A percentile compares a stretch with the other conserved stretches of the same genome.
These are phyloP conservation scores for Tanytarsus gracilentus DNA, from an alignment of 2,888 invertebrate genomes.

Conservation along the genomic window DNA sequence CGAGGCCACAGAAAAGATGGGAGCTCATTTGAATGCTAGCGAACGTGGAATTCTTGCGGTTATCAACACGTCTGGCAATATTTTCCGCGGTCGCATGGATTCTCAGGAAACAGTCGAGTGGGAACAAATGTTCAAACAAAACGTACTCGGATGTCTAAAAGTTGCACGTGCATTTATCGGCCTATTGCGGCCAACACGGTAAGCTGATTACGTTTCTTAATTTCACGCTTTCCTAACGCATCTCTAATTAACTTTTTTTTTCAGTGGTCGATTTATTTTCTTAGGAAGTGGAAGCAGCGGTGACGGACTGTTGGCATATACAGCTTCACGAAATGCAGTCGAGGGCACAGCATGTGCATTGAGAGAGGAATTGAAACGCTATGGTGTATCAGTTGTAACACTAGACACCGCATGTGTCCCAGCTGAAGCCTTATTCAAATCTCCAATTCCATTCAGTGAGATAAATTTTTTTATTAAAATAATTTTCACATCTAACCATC, in stretches of 20 bases:
- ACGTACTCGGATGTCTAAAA: constrained; percentile 62
- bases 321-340: constrained; percentile 62
- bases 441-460: constrained; percentile 49
- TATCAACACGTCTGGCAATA: constrained; percentile 71
- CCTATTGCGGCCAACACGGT: constrained; percentile 51
- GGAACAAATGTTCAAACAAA: constrained; percentile 59
- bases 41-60: constrained; percentile 78
- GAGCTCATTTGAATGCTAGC: constrained; percentile 71
- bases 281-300: constrained; percentile 47
- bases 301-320: constrained; percentile 49
- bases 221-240: neutral
- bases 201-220: neutral
- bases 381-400: constrained; percentile 64
- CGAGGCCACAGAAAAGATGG: constrained; percentile 67
- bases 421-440: constrained; percentile 55
- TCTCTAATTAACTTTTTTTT: constrained; percentile 12
- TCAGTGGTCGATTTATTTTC: constrained; percentile 57
- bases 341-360: constrained; percentile 71
- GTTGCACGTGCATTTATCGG: constrained; percentile 68
- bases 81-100: constrained; percentile 60
- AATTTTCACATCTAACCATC: neutral
- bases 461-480: constrained; percentile 31
- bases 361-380: constrained; percentile 57
- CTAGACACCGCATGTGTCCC: constrained; percentile 62
- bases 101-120: constrained; percentile 57